Evolutionary conservation across 2,797 vertebrate genomes (phyloP).

Genomic region (Vespertilio murinus): DNA sequence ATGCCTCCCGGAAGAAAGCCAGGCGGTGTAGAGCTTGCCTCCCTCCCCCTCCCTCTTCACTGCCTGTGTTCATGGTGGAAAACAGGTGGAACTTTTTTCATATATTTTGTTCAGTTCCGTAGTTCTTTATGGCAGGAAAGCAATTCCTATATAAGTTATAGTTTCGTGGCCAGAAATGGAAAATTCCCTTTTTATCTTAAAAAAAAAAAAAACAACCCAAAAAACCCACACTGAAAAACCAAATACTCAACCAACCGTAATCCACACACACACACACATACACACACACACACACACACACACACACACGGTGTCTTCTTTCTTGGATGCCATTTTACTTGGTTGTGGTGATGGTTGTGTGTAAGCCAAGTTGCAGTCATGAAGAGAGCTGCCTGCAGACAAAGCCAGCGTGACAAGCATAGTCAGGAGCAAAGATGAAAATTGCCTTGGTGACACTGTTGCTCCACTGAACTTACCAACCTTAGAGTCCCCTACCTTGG

Average conservation of each 20-base stretch:
- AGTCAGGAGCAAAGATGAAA: background rate
- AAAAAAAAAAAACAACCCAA: background rate
- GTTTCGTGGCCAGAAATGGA: background rate
- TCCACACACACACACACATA: background rate
- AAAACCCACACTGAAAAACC: too few relatives aligned
- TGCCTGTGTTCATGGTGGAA: background rate
- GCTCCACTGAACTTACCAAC: background rate
- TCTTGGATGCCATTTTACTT: background rate
- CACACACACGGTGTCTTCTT: background rate
- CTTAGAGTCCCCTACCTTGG: too few relatives aligned
- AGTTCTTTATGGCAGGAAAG: background rate
- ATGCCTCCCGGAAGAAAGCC: background rate
- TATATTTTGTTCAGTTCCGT: background rate
- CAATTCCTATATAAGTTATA: background rate
- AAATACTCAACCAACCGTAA: background rate
- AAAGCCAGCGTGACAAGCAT: background rate
- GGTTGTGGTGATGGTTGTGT: background rate
- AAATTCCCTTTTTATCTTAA: background rate
- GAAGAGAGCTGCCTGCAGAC: background rate
- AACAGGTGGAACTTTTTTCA: background rate
- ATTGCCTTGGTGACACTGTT: background rate
- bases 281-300: background rate
- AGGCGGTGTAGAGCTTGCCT: background rate
- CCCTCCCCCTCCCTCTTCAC: background rate
- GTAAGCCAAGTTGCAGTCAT: background rate